phyloP scores from a whole-genome alignment of 2,113 vertebrate genomes.

The Thermophis baileyi region DNA sequence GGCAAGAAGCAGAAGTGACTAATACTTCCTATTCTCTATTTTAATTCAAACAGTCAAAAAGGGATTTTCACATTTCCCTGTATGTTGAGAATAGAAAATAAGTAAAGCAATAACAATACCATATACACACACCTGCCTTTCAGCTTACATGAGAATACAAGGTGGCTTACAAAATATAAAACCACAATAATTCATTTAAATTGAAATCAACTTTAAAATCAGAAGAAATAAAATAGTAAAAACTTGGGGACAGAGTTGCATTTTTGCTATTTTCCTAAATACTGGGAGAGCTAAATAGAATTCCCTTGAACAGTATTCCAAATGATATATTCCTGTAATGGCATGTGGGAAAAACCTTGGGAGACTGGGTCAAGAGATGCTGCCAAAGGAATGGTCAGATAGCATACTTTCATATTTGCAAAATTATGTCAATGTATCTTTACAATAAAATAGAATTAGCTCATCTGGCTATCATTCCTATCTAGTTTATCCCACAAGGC shows the following conservation, averaged over 20 bases:
- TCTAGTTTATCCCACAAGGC: background rate
- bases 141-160: background rate
- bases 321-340: background rate
- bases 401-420: background rate
- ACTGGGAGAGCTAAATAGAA: background rate
- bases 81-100: background rate
- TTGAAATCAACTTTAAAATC: background rate
- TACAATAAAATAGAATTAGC: background rate
- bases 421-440: background rate
- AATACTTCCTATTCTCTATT: background rate
- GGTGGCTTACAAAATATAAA: background rate
- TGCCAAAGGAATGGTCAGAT: background rate
- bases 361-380: background rate
- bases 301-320: background rate
- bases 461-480: background rate
- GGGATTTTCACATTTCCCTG: background rate
- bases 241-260: background rate
- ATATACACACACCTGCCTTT: background rate
- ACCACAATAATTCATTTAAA: background rate
- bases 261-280: background rate
- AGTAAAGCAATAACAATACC: background rate
- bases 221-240: background rate
- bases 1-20: background rate
- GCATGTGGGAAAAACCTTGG: background rate
- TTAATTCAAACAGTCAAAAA: background rate